phyloP scores from a whole-genome alignment of 2,113 vertebrate genomes.

The Papio anubis region DNA sequence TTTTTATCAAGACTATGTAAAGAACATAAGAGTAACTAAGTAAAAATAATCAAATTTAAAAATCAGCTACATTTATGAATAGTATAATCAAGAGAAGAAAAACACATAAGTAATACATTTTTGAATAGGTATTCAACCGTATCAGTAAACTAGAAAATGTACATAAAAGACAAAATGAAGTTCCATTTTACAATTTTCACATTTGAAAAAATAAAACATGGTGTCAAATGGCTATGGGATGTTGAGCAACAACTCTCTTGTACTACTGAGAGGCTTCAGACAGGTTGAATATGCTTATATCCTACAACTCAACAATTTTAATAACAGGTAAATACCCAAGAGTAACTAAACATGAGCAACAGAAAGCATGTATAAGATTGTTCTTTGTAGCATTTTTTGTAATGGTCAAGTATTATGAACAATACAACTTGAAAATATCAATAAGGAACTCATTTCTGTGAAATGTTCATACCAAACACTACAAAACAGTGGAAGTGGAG shows the following conservation, averaged over 20 bases:
- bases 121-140: background rate
- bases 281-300: background rate
- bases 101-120: background rate
- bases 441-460: background rate
- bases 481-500: background rate
- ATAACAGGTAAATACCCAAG: background rate
- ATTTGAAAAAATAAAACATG: background rate
- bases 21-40: background rate
- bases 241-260: background rate
- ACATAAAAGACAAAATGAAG: background rate
- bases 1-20: background rate
- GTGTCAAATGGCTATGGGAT: background rate
- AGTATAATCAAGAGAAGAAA: background rate
- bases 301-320: background rate
- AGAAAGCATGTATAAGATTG: background rate
- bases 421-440: background rate
- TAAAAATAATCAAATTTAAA: background rate
- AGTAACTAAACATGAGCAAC: background rate
- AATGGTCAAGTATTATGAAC: background rate
- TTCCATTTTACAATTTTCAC: background rate
- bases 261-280: background rate
- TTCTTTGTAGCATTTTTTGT: background rate
- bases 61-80: background rate
- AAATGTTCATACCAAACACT: background rate
- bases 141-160: background rate